These are phyloP conservation scores for Paramacrobiotus metropolitanus DNA, from an alignment of 1,140 invertebrate species.

Conservation along the genomic window DNA sequence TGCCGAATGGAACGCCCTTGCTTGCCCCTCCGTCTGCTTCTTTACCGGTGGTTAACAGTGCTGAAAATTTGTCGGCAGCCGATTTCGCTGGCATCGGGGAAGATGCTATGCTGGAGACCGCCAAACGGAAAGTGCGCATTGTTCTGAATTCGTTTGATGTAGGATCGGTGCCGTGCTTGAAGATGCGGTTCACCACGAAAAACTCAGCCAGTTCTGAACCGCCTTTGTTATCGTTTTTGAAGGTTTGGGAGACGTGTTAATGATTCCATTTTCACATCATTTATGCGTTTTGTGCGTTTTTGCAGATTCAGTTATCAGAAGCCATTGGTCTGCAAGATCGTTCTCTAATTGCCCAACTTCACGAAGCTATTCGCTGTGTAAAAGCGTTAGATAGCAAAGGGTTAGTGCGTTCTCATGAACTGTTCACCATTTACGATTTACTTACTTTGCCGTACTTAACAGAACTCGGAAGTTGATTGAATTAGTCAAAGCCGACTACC, in stretches of 20 bases:
- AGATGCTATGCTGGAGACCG: constrained; percentile 27
- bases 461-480: constrained; percentile 47
- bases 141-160: constrained; percentile 47
- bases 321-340: constrained; percentile 60
- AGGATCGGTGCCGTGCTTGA: constrained; percentile 8
- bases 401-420: constrained; percentile 20
- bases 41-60: background rate
- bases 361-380: constrained; percentile 60
- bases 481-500: constrained; percentile 54
- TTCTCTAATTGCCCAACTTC: constrained; percentile 53
- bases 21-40: too few species aligned
- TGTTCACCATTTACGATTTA: too few species aligned
- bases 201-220: background rate
- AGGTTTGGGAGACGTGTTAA: constrained; percentile 19
- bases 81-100: background rate
- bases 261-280: too few species aligned
- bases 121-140: constrained; percentile 69
- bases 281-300: too few species aligned
- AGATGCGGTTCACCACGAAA: constrained; percentile 6
- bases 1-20: too few species aligned
- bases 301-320: constrained; percentile 48
- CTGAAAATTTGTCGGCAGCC: background rate
- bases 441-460: constrained; percentile 13
- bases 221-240: constrained; percentile 37
- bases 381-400: constrained; percentile 42